Evolutionary conservation across 2,113 vertebrate genomes (phyloP), one percentile per base, ranked within the genome.

Genomic region (Phyllostomus discolor): DNA sequence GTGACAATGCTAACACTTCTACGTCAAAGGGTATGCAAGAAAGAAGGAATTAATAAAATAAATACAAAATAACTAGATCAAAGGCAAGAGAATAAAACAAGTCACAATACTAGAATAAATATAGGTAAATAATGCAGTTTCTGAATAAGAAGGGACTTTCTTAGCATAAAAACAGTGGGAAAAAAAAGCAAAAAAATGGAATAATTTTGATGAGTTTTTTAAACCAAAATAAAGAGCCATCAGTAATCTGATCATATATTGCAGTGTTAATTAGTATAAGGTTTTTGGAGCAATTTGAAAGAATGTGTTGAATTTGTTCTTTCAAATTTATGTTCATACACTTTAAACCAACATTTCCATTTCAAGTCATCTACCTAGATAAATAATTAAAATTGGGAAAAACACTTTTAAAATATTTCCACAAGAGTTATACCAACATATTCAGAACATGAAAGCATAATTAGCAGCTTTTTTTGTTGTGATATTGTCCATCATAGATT

Each of bases 291-390:
- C 66, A 96, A 52, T 38, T 84, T 85, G 12, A 94, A 85, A 66
- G 1, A 62, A 3, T 35, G 22, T 54, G 2, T 64, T 94, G 35
- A 85, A 70, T 59, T 80, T 82, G 17, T n/a, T 88, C 31, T 91
- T 78, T 94, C 72, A 62, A 90, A 90, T 69, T 90, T 91, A 46
- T 88, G 9, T 88, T 94, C 16, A 59, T 89, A 69, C 10, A 1
- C 31, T 91, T 94, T 94, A 26, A 90, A 76, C 11, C 92, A 54
- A 19, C 86, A 81, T 70, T 95, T 75, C 52, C 31, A 87, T 70
- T 70, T 78, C 35, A 76, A 64, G 22, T 33, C 7, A 70, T 64
- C 9, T 86, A 4, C 31, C 17, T 73, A 85, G 84, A 90, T 15
- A 91, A 94, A 92, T 67, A 62, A 57, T 79, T 10, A 69, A 0